Conservation (phyloP, 1,140 invertebrate genomes). For the Drosophila yakuba region DNA sequence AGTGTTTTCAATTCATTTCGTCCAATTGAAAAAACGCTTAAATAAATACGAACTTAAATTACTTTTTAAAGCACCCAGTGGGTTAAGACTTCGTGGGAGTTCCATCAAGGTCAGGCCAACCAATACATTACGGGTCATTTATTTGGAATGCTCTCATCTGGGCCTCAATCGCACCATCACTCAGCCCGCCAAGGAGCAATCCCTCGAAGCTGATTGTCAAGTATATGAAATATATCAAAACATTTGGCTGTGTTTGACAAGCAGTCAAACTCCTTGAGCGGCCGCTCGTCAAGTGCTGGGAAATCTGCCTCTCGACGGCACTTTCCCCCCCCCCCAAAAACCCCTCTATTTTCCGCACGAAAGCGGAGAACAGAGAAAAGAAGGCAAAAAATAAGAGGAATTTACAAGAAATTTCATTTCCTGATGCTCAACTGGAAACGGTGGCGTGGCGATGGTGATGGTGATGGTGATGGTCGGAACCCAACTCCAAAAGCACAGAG, state of each 20-base stretch:
- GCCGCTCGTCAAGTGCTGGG: slow-evolving; percentile 62
- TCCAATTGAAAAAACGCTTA: neutral
- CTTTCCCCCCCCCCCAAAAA: slow-evolving; percentile 3
- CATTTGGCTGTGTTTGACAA: slow-evolving; percentile 79
- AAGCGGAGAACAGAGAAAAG: slow-evolving; percentile 34
- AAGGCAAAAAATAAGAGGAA: slow-evolving; percentile 48
- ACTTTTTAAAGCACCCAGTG: neutral
- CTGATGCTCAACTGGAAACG: slow-evolving; percentile 65
- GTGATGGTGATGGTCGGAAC: neutral
- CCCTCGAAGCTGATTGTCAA: slow-evolving; percentile 63
- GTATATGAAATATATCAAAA: slow-evolving; percentile 80
- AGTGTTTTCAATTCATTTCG: too few species aligned
- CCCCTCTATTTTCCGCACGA: slow-evolving; percentile 12
- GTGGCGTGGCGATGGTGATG: neutral
- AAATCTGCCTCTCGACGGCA: slow-evolving; percentile 49
- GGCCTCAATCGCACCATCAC: neutral
- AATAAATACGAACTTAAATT: neutral
- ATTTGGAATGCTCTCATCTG: slow-evolving; percentile 60
- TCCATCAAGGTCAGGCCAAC: slow-evolving; percentile 41
- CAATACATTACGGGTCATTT: slow-evolving; percentile 74
- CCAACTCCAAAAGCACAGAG: slow-evolving; percentile 19
- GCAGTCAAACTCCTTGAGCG: slow-evolving; percentile 77
- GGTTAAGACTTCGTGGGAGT: slow-evolving; percentile 29
- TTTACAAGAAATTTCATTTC: slow-evolving; percentile 81
- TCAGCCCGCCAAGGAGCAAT: neutral